These are phyloP conservation scores for Myxocyprinus asiaticus DNA, from an alignment of 2,113 vertebrate genomes.

Conservation along the genomic window DNA sequence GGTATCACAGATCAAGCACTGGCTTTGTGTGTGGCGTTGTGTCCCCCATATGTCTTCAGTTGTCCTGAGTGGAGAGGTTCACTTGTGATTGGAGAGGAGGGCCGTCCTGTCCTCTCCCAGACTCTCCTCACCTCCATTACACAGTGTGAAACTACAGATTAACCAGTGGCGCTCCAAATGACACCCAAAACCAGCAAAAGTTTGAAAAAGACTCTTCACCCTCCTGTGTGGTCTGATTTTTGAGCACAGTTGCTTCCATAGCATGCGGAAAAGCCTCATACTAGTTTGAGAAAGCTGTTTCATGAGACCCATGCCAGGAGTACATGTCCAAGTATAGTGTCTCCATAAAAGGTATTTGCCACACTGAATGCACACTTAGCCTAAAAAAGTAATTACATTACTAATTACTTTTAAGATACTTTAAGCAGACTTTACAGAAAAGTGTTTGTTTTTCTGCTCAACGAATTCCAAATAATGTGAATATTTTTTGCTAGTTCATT, in stretches of 20 bases:
- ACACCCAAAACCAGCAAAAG: slow-evolving; percentile 60
- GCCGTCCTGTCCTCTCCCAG: slow-evolving; percentile 60
- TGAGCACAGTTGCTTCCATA: not conserved
- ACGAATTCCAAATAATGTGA: no score
- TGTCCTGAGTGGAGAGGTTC: slow-evolving; percentile 62
- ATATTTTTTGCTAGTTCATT: no score
- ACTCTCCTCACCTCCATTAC: slow-evolving; percentile 62
- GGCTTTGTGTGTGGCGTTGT: slow-evolving; percentile 47
- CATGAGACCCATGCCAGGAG: no score
- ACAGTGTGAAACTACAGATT: slow-evolving; percentile 77
- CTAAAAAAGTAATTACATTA: no score
- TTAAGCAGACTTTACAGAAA: no score
- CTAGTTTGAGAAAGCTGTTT: not conserved
- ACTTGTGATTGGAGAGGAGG: slow-evolving; percentile 61
- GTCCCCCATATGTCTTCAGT: slow-evolving; percentile 67
- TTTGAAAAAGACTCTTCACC: slow-evolving; percentile 56
- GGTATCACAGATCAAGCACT: slow-evolving; percentile 45
- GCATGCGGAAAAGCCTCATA: not conserved
- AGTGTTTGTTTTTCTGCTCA: no score
- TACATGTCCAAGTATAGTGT: no score
- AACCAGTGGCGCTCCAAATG: slow-evolving; percentile 69
- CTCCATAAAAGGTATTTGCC: no score
- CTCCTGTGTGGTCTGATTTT: slow-evolving; percentile 41
- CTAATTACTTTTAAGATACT: no score
- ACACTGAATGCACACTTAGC: no score